Evolutionary conservation across 2,797 vertebrate genomes (phyloP).

Genomic region (Heliangelus exortis): DNA sequence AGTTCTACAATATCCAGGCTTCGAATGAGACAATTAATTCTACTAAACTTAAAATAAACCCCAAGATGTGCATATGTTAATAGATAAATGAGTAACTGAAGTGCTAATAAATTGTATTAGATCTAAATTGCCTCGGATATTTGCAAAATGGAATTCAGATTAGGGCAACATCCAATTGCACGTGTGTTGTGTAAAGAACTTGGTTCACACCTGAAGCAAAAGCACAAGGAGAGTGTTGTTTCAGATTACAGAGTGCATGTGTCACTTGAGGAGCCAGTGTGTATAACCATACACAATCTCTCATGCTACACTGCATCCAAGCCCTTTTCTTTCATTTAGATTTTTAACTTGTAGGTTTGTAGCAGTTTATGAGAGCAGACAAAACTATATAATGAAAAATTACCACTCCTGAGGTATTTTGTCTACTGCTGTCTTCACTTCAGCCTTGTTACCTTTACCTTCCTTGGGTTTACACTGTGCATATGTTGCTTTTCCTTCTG

Average conservation of each 20-base stretch:
- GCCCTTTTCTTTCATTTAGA: background rate
- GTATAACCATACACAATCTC: rapidly evolving
- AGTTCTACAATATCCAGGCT: background rate
- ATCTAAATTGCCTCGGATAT: background rate
- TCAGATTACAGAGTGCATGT: background rate
- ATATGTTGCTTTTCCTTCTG: constrained; percentile 14
- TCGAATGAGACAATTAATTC: background rate
- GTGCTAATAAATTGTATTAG: background rate
- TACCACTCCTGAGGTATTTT: background rate
- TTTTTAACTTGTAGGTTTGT: background rate
- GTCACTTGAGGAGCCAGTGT: background rate
- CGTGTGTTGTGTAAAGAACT: background rate
- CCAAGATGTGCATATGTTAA: background rate
- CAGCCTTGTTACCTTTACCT: constrained; percentile 5
- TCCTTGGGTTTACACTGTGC: background rate
- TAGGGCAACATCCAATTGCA: background rate
- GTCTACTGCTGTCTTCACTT: background rate
- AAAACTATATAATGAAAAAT: background rate
- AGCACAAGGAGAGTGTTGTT: background rate
- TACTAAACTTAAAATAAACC: background rate
- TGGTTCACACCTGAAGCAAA: background rate
- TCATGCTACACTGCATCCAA: background rate
- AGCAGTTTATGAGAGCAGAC: background rate
- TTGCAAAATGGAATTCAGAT: background rate
- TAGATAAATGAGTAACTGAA: background rate